Conservation (phyloP, 2,888 invertebrate species). For the Julus scandinavius region DNA sequence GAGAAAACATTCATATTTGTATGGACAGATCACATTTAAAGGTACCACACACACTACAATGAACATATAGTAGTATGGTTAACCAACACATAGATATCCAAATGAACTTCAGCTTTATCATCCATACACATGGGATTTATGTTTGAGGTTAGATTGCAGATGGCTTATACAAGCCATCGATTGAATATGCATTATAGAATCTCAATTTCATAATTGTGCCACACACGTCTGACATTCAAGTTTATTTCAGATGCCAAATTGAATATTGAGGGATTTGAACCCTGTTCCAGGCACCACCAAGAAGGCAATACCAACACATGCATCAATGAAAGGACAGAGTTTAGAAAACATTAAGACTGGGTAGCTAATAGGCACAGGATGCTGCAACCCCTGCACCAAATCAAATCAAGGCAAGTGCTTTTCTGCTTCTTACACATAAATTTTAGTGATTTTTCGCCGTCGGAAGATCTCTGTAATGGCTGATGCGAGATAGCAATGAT, state of each 20-base stretch:
- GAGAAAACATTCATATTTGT: neutral
- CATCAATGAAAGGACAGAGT: neutral
- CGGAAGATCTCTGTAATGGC: neutral
- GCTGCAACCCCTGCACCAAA: slow-evolving; percentile 5
- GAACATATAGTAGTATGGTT: too few species aligned
- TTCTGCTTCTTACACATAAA: slow-evolving; percentile 25
- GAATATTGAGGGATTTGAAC: neutral
- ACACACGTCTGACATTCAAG: too few species aligned
- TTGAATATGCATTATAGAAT: too few species aligned
- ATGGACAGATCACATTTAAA: neutral
- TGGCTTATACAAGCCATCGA: too few species aligned
- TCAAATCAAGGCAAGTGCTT: slow-evolving; percentile 26
- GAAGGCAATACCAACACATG: neutral
- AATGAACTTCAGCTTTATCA: too few species aligned
- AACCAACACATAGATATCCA: too few species aligned
- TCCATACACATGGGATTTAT: too few species aligned
- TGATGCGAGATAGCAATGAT: neutral
- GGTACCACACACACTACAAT: neutral
- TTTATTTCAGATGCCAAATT: too few species aligned
- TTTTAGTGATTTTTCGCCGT: slow-evolving; percentile 16
- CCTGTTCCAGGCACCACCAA: neutral
- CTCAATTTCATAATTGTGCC: too few species aligned
- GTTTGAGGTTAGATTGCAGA: too few species aligned
- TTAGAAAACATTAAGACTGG: neutral
- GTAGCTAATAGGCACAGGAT: slow-evolving; percentile 23